Conservation (phyloP, 2,113 vertebrate species). For the Oreotrochilus melanogaster region DNA sequence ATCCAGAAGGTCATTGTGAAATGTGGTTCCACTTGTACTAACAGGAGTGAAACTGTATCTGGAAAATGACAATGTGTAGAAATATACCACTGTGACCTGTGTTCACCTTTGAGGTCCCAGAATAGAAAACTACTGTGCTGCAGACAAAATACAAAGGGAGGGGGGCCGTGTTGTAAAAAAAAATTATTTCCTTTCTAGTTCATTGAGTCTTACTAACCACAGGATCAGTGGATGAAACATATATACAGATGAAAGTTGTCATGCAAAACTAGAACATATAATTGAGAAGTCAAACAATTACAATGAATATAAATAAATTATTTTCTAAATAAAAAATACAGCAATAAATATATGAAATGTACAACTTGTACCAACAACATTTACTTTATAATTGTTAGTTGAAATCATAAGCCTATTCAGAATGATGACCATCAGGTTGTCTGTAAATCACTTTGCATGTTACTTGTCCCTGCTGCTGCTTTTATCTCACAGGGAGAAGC, state of each 20-base stretch:
- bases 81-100: not conserved
- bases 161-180: not conserved
- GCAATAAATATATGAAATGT: not conserved
- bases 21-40: not conserved
- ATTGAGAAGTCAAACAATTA: not conserved
- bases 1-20: not conserved
- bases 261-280: not conserved
- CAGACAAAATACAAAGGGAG: not conserved
- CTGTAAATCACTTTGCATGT: not conserved
- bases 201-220: not conserved
- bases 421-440: not conserved
- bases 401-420: not conserved
- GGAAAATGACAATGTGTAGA: not conserved
- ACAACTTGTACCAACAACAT: not conserved
- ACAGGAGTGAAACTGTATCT: slow-evolving; percentile 12
- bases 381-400: not conserved
- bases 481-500: not conserved
- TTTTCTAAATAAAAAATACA: not conserved
- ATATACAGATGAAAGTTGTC: not conserved
- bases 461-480: not conserved
- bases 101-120: not conserved
- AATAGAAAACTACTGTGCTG: not conserved
- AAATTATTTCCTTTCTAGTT: not conserved
- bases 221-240: not conserved
- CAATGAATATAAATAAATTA: not conserved